Evolutionary conservation across 2,888 invertebrate genomes (phyloP), one percentile per base, ranked within the genome.

Genomic region (Eupithecia pulchellata): DNA sequence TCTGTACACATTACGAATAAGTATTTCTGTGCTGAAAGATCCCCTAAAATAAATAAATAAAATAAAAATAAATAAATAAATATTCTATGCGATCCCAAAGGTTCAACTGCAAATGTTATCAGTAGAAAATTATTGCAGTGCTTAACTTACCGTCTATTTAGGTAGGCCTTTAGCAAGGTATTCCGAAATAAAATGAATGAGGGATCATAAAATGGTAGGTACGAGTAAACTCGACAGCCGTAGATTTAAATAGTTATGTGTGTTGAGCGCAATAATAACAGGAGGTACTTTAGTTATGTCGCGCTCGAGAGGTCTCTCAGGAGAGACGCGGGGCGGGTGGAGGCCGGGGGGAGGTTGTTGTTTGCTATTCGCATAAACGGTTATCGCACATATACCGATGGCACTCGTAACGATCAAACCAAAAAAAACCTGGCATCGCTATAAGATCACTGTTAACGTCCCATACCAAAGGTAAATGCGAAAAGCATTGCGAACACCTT

Each of bases 261-360:
- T 36, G 25, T 61, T 5, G 34, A 13, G 34, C 61, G 61, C 57
- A 57, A 36, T 65, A 65, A 57, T 57, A 65, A 20, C 14, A 39
- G n/a, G n/a, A n/a, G n/a, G 57, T 52, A 65, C 36, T 65, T 65
- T n/a, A 55, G 55, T 65, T 39, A 57, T 57, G 57, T 65, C 11
- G 27, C 29, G 20, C 34, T 36, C 25, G 32, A 13, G 20, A 25
- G 13, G 32, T 34, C 58, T 30, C 29, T 13, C 17, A 8, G 30
- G 30, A 6, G 5, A n/a, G n/a, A n/a, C n/a, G n/a, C n/a, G n/a
- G n/a, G n/a, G n/a, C n/a, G n/a, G n/a, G n/a, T n/a, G n/a, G n/a
- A n/a, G n/a, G n/a, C n/a, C 13, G 20, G 9, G 2, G 11, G 60
- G 11, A 4, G 34, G 4, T 8, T 42, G 14, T 4, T 61, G 14